Conservation (phyloP, 2,113 vertebrate species). For the Psophia crepitans region DNA sequence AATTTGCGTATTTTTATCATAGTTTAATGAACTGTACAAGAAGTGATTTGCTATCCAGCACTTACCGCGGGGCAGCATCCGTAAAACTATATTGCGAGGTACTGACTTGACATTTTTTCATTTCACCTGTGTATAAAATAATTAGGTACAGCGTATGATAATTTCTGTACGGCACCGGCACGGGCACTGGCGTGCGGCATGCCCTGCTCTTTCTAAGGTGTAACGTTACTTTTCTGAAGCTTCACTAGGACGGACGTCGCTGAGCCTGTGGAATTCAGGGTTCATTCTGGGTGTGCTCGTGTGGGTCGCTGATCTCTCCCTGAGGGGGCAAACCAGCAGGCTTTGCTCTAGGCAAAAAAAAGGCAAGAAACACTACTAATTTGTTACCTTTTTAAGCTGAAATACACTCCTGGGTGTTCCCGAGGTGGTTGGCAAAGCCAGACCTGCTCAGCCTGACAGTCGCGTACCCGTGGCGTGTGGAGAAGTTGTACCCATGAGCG, state of each 20-base stretch:
- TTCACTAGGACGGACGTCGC: neutral
- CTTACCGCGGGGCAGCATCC: constrained; percentile 1
- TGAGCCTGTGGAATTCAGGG: neutral
- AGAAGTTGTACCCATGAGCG: neutral
- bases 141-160: neutral
- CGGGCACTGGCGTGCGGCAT: neutral
- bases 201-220: constrained; percentile 7
- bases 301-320: neutral
- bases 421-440: neutral
- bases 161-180: neutral
- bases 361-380: neutral
- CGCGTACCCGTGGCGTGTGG: fast-evolving
- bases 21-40: neutral
- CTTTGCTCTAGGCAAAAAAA: neutral
- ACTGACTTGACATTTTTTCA: neutral
- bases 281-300: neutral
- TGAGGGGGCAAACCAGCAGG: neutral
- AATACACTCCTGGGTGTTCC: neutral
- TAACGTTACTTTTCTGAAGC: neutral
- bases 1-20: neutral
- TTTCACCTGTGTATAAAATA: constrained; percentile 37
- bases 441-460: neutral
- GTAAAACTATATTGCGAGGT: neutral
- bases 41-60: constrained; percentile 35
- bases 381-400: neutral